Percentiles rank a stretch among this genome's conserved stretches.
phyloP scores from a whole-genome alignment of 2,797 vertebrate genomes.

The Sebastes cheni region DNA sequence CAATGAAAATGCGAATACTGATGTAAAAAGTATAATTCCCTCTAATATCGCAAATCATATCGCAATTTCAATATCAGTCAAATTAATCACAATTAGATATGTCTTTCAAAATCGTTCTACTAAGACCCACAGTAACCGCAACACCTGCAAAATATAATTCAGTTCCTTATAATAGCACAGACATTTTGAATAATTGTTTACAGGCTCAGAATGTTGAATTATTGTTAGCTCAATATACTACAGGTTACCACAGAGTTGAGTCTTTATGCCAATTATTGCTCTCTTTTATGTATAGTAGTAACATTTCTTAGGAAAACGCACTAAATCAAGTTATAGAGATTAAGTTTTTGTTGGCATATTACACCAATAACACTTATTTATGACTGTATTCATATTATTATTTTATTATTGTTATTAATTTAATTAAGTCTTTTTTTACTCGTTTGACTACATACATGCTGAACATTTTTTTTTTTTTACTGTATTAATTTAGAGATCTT shows the following conservation, averaged over 20 bases:
- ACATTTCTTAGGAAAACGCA: not conserved
- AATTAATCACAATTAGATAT: too few species aligned
- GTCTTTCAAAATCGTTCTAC: too few species aligned
- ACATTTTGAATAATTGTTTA: not conserved
- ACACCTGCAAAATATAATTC: not conserved
- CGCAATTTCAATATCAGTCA: too few species aligned
- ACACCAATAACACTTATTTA: not conserved
- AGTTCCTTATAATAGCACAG: not conserved
- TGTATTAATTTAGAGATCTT: not conserved
- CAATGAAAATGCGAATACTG: too few species aligned
- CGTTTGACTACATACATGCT: too few species aligned
- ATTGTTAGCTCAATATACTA: not conserved
- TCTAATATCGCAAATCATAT: too few species aligned
- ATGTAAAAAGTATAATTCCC: too few species aligned
- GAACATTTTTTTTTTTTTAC: not conserved
- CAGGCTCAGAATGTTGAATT: not conserved
- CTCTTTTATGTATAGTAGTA: too few species aligned
- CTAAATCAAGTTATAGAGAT: not conserved
- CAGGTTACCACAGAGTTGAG: not conserved
- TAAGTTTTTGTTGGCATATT: not conserved
- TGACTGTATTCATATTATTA: not conserved
- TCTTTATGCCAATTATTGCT: not conserved
- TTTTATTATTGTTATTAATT: not conserved
- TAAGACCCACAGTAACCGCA: not conserved
- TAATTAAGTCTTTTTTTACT: too few species aligned